Conservation (phyloP, 2,113 vertebrate species). For the Pluvianellus socialis region DNA sequence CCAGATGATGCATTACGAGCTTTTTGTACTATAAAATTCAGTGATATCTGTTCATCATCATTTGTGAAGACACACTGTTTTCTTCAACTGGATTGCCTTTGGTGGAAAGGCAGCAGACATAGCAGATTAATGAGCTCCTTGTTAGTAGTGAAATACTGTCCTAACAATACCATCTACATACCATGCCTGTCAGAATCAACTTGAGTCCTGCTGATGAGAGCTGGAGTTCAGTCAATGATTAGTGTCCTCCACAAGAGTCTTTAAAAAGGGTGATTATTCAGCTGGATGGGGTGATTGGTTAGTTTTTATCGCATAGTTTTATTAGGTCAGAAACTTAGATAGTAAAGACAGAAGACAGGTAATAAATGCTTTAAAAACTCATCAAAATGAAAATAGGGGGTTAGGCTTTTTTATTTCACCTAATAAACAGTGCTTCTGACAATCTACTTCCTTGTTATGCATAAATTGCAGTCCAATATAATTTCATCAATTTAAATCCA, state of each 20-base stretch:
- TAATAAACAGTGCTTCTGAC: slow-evolving; percentile 57
- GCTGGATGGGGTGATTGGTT: neutral
- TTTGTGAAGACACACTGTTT: neutral
- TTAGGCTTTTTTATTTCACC: slow-evolving; percentile 52
- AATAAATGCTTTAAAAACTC: slow-evolving; percentile 39
- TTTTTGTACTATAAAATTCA: slow-evolving; percentile 3
- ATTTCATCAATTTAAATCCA: slow-evolving; percentile 71
- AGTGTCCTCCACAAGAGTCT: neutral
- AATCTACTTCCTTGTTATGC: slow-evolving; percentile 56
- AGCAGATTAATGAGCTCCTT: slow-evolving; percentile 34
- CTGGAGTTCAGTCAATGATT: slow-evolving; percentile 18
- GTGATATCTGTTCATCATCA: neutral
- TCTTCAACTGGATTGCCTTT: slow-evolving; percentile 28
- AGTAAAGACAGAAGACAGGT: neutral
- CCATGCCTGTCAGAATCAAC: slow-evolving; percentile 7
- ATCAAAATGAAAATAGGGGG: slow-evolving; percentile 29
- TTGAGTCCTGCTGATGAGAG: neutral
- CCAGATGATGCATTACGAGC: neutral
- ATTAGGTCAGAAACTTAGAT: neutral
- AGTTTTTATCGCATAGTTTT: neutral
- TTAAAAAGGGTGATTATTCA: slow-evolving; percentile 44
- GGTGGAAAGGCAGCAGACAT: slow-evolving; percentile 16
- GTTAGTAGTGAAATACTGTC: slow-evolving; percentile 23
- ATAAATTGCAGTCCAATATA: slow-evolving; percentile 57
- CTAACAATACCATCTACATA: slow-evolving; percentile 31